These are phyloP conservation scores for Peromyscus attwateri DNA, from an alignment of 2,797 vertebrate genomes.

Conservation along the genomic window DNA sequence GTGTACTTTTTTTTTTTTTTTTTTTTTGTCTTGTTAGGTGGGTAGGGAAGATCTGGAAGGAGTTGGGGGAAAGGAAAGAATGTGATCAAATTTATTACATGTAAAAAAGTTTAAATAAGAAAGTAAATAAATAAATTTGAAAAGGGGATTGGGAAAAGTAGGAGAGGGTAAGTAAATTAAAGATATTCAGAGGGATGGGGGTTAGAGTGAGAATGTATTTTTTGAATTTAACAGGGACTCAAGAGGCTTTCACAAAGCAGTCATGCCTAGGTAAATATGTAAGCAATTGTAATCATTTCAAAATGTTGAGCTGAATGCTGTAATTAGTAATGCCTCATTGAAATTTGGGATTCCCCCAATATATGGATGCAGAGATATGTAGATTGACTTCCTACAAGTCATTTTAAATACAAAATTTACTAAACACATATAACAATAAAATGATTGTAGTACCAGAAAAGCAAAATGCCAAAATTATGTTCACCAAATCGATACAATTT, in stretches of 20 bases:
- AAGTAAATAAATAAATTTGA: background rate
- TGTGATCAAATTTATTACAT: background rate
- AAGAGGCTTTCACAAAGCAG: background rate
- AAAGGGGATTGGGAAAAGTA: background rate
- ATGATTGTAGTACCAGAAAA: background rate
- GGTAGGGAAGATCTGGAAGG: background rate
- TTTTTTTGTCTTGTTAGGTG: background rate
- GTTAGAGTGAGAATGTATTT: background rate
- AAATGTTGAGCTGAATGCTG: background rate
- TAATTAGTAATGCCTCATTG: background rate
- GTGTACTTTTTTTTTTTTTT: background rate
- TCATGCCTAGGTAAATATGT: background rate
- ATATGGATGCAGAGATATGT: background rate
- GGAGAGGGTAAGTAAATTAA: background rate
- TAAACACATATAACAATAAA: background rate
- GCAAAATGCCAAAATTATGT: background rate
- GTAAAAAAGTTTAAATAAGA: background rate
- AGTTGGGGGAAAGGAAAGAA: background rate
- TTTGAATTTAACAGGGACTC: background rate
- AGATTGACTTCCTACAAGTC: background rate
- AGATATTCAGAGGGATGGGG: background rate
- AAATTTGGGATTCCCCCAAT: background rate
- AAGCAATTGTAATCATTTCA: background rate
- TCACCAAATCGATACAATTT: background rate
- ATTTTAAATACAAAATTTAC: background rate